Percentiles rank a stretch among this genome's conserved stretches.
phyloP scores from a whole-genome alignment of 2,888 invertebrate genomes.

The Stramonita haemastoma region DNA sequence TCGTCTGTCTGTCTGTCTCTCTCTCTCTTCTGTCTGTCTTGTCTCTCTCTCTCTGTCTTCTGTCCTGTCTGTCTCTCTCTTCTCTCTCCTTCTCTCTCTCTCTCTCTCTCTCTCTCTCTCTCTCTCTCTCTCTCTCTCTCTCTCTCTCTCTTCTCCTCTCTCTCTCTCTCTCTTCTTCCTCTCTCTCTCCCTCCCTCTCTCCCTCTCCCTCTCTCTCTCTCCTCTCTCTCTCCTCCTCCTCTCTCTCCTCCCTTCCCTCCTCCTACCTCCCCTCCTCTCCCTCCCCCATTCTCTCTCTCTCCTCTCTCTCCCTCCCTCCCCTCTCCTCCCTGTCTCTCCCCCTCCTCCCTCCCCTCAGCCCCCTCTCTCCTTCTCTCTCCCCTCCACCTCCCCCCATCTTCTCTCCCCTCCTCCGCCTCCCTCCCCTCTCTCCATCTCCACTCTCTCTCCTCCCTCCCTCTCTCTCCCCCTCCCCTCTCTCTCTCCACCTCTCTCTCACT shows the following conservation, averaged over 20 bases:
- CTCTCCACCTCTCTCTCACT: too few species aligned
- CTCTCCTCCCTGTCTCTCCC: background rate
- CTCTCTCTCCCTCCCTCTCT: conserved; percentile 14
- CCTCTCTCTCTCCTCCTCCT: background rate
- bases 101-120: background rate
- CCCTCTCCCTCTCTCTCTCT: background rate
- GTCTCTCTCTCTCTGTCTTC: too few species aligned
- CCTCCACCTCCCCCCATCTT: background rate
- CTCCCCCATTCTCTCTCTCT: background rate
- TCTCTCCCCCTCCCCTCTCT: too few species aligned
- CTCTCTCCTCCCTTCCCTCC: background rate
- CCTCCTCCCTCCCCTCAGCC: background rate
- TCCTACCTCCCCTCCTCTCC: background rate
- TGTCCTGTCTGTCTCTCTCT: too few species aligned
- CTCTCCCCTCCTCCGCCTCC: background rate
- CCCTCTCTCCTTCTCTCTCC: background rate
- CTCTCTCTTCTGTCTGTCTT: too few species aligned
- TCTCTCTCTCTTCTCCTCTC: background rate
- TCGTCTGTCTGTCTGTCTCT: too few species aligned
- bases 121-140: background rate
- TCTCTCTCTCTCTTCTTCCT: background rate
- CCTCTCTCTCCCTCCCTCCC: background rate
- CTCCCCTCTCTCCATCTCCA: too few species aligned
- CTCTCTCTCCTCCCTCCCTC: background rate
- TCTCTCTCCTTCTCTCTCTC: background rate